A percentile compares a stretch with the other conserved stretches of the same genome.
These are phyloP conservation scores for Lepidocolaptes lacrymiger DNA, from an alignment of 2,797 vertebrate genomes.

Conservation along the genomic window DNA sequence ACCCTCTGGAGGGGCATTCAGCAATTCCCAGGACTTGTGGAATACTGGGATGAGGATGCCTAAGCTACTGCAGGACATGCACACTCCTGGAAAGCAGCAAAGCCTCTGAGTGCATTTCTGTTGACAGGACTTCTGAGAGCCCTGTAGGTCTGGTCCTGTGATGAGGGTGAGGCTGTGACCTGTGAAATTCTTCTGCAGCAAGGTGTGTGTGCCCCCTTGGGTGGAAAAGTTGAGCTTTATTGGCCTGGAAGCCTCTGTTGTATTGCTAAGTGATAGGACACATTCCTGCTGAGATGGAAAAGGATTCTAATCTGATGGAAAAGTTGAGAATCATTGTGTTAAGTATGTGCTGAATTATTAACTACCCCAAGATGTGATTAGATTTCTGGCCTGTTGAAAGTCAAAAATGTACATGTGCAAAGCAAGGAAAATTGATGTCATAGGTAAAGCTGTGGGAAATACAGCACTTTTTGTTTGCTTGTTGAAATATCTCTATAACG, in stretches of 20 bases:
- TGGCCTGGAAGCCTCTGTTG: background rate
- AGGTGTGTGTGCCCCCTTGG: background rate
- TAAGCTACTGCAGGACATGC: background rate
- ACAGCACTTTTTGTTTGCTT: background rate
- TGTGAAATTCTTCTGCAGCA: background rate
- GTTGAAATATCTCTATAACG: background rate
- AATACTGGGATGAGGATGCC: background rate
- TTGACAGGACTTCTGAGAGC: background rate
- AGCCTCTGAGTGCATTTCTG: background rate
- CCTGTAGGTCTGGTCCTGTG: background rate
- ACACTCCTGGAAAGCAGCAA: background rate
- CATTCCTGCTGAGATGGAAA: background rate
- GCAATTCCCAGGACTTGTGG: rapidly evolving
- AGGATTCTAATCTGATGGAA: conserved; percentile 43
- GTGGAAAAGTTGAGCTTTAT: background rate
- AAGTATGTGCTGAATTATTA: conserved; percentile 48
- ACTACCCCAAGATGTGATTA: background rate
- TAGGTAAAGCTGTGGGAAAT: background rate
- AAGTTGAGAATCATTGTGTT: background rate
- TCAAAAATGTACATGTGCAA: background rate
- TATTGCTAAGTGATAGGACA: background rate
- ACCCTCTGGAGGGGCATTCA: background rate
- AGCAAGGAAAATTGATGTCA: background rate
- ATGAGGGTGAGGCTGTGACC: background rate
- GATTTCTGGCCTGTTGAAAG: background rate